Evolutionary conservation across 2,797 vertebrate genomes (phyloP).

Genomic region (Mallotus villosus): DNA sequence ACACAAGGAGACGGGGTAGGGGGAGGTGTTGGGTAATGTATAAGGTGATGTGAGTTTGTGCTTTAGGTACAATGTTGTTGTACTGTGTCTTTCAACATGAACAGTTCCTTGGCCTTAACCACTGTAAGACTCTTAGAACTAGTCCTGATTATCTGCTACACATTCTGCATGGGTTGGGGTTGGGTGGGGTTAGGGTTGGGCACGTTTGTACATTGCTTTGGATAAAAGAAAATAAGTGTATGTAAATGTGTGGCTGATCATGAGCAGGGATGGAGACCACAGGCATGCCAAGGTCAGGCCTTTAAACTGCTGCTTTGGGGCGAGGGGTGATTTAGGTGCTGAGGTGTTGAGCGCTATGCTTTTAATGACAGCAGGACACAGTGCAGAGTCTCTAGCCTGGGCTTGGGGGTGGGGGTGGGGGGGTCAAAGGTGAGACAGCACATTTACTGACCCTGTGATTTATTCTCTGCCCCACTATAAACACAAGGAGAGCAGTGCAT

Average conservation of each 20-base stretch:
- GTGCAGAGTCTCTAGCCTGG: slow-evolving; percentile 66
- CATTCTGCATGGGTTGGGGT: too few relatives aligned
- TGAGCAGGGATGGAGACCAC: slow-evolving; percentile 51
- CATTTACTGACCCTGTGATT: slow-evolving; percentile 73
- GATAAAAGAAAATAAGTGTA: too few relatives aligned
- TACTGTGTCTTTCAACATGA: too few relatives aligned
- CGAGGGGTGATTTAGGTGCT: slow-evolving; percentile 39
- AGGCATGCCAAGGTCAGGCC: slow-evolving; percentile 69
- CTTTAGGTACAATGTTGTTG: too few relatives aligned
- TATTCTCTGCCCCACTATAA: slow-evolving; percentile 65
- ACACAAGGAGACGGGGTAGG: neutral
- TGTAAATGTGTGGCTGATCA: too few relatives aligned
- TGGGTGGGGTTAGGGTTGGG: too few relatives aligned
- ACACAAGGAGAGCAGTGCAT: slow-evolving; percentile 66
- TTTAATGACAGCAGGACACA: slow-evolving; percentile 74
- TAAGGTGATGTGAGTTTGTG: too few relatives aligned
- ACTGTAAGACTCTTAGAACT: too few relatives aligned
- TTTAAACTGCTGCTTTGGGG: slow-evolving; percentile 54
- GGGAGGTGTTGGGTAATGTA: too few relatives aligned
- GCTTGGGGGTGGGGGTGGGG: slow-evolving; percentile 17
- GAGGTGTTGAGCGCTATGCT: slow-evolving; percentile 68
- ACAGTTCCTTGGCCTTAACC: too few relatives aligned
- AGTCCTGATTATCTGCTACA: too few relatives aligned
- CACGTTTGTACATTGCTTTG: too few relatives aligned
- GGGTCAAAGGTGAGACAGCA: slow-evolving; percentile 70